Conservation (phyloP, 2,113 vertebrate genomes). For the Abramis brama region DNA sequence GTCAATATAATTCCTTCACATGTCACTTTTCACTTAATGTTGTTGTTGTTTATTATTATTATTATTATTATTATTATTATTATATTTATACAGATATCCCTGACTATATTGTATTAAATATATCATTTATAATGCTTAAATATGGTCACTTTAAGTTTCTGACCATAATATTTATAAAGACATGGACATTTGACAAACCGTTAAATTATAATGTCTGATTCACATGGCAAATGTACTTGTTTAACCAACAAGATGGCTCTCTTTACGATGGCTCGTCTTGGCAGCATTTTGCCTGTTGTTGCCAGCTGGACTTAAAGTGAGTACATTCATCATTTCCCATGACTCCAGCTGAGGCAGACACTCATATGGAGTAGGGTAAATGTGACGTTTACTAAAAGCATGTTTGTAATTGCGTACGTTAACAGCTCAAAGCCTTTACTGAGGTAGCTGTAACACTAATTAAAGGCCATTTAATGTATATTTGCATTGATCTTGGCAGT, state of each 20-base stretch:
- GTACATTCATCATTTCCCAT: constrained; percentile 15
- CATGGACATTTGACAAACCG: constrained; percentile 2
- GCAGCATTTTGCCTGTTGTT: constrained; percentile 38
- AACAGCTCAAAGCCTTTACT: neutral
- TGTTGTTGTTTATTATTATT: neutral
- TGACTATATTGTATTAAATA: neutral
- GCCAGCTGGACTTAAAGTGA: constrained; percentile 16
- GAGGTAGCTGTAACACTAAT: neutral
- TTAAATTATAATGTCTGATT: constrained; percentile 37
- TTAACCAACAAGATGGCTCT: constrained; percentile 17
- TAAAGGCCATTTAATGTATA: constrained; percentile 10
- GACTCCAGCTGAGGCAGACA: constrained; percentile 25
- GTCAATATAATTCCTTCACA: too few relatives aligned
- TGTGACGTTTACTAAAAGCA: constrained; percentile 6
- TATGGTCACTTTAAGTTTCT: neutral
- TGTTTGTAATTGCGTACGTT: constrained; percentile 5
- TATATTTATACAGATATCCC: neutral
- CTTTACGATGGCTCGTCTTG: neutral
- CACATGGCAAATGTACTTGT: constrained; percentile 18
- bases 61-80: neutral
- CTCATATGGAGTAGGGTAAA: constrained; percentile 2
- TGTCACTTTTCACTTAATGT: too few relatives aligned
- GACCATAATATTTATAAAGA: constrained; percentile 7
- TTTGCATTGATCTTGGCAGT: neutral
- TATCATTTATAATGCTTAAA: neutral